Evolutionary conservation across 2,113 vertebrate genomes (phyloP).

Genomic region (Colistium nudipinnis): DNA sequence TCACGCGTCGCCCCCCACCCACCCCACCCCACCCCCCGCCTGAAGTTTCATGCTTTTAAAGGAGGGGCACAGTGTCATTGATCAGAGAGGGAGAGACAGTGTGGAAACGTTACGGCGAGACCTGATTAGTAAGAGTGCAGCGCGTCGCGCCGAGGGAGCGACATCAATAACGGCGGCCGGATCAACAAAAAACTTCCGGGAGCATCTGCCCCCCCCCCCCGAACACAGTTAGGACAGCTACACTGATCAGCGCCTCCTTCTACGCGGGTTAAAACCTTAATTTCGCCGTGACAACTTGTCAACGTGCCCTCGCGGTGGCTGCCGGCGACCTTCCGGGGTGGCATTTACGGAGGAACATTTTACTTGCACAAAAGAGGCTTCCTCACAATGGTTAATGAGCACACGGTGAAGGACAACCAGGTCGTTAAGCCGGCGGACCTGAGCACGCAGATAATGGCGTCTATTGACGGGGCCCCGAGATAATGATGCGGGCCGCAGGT

Average conservation of each 20-base stretch:
- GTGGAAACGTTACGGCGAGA: constrained; percentile 59
- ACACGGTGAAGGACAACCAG: constrained; percentile 53
- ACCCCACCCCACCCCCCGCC: too few relatives aligned
- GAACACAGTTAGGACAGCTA: background rate
- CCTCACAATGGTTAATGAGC: constrained; percentile 68
- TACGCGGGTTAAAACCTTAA: background rate
- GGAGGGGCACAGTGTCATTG: constrained; percentile 61
- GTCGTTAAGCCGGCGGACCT: constrained; percentile 55
- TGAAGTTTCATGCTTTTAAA: constrained; percentile 50
- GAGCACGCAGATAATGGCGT: constrained; percentile 47
- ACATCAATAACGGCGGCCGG: constrained; percentile 61
- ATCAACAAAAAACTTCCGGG: constrained; percentile 55
- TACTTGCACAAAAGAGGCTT: constrained; percentile 62
- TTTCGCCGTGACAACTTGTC: constrained; percentile 43
- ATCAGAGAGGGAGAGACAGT: constrained; percentile 59
- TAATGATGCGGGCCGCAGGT: constrained; percentile 19
- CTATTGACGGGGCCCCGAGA: constrained; percentile 54
- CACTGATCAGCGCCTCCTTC: background rate
- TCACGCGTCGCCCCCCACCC: too few relatives aligned
- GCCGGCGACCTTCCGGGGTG: constrained; percentile 56
- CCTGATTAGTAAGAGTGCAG: constrained; percentile 60
- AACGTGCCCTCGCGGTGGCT: constrained; percentile 17
- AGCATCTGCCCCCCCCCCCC: too few relatives aligned
- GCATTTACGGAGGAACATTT: constrained; percentile 56
- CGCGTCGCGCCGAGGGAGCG: constrained; percentile 49